These are phyloP conservation scores for Phataginus tricuspis DNA, from an alignment of 2,797 vertebrate species.

Conservation along the genomic window DNA sequence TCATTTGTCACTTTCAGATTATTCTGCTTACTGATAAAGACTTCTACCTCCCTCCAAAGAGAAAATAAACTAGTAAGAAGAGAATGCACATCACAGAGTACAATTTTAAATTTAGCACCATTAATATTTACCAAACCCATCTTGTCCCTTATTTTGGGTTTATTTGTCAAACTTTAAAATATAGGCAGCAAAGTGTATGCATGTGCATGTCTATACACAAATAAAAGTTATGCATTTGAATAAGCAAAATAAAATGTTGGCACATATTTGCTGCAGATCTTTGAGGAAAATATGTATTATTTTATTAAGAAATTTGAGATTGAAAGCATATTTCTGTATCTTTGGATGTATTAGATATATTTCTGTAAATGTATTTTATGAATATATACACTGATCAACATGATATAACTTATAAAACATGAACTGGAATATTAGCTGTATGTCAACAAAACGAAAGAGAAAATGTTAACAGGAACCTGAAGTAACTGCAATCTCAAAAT, in stretches of 20 bases:
- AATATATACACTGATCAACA: slow-evolving; percentile 4
- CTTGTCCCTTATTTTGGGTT: background rate
- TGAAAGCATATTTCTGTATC: background rate
- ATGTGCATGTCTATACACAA: background rate
- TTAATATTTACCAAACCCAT: background rate
- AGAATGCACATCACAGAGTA: background rate
- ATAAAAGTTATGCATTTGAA: background rate
- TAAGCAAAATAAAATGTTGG: background rate
- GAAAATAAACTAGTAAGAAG: slow-evolving; percentile 9
- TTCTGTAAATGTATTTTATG: background rate
- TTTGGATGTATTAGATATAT: background rate
- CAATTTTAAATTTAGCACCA: background rate
- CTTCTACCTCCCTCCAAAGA: background rate
- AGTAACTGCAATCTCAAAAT: background rate
- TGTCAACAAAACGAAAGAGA: slow-evolving; percentile 51
- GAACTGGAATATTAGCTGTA: background rate
- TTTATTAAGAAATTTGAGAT: slow-evolving; percentile 33
- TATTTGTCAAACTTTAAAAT: slow-evolving; percentile 26
- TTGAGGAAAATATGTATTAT: background rate
- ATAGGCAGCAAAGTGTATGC: background rate
- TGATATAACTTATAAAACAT: slow-evolving; percentile 13
- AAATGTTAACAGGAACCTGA: background rate
- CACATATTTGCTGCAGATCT: background rate
- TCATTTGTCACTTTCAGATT: background rate
- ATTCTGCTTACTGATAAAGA: background rate